Base-by-base conservation (phyloP, 2,797 vertebrate species). In the Lepilemur septentrionalis region DNA sequence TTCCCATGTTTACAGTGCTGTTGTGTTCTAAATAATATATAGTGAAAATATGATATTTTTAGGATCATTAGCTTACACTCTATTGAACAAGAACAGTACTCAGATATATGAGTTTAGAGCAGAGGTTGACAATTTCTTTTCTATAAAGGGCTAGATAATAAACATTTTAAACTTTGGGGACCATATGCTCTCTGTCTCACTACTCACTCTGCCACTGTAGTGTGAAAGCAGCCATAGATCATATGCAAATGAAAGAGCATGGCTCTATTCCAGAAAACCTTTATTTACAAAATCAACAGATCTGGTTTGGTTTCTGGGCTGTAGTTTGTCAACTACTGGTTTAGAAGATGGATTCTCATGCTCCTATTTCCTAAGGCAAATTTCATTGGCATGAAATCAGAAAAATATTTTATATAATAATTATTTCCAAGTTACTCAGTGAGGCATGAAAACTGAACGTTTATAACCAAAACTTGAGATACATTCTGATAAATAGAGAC, bases 111-210 rank as follows among this genome's bases (percentile, higher is more conserved):
- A 75, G 12, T 67, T 86, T 79, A 95, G 57, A 92, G 20, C 18
- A 69, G 17, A 84, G 15, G 14, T 78, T 93, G 81, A 30, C 12
- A 63, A 4, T 52, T 72, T 90, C 57, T 81, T 43, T 83, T 94
- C 82, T 84, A 17, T 81, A 91, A 91, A 89, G 41, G 4, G 3
- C 6, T 75, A 72, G 7, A 9, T 88, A 73, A 93, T 95, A 88
- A 85, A 94, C 86, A 95, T 78, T 94, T 90, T 93, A 93, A 41
- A 93, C 28, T 73, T 86, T 86, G 22, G 46, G 11, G 28, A 82
- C 41, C 50, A 59, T 95, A 78, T 88, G 32, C 18, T 96, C 35
- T 89, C 46, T 81, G 46, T 96, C 13, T 86, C 30, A 20, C 69
- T 80, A 72, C 4, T 90, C 32, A 69, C 12, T 88, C 13, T 91